Evolutionary conservation across 2,113 vertebrate species (phyloP), one percentile per base, ranked within the genome.

Genomic region (Percina caprodes): DNA sequence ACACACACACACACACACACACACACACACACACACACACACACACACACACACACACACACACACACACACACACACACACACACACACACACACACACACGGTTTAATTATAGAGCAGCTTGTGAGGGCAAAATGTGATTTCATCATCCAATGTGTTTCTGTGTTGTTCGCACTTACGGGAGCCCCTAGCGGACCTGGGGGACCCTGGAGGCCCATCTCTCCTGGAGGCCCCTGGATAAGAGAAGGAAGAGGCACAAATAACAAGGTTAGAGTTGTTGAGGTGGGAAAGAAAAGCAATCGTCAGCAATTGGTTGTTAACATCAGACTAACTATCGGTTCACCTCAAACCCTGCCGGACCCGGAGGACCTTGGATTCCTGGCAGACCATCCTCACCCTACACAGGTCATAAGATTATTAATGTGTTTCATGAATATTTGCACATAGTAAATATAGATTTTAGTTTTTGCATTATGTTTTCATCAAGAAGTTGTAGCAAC

Each of bases 361-460:
- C 96, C 0, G 80, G 21, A 23, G 88, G 94, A 73, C 97, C 97
- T 56, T 84, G 91, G 83, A 95, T 85, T 0, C 97, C 97, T 0
- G 87, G 86, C 6, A 93, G 82, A 42, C 96, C 97, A 0, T 95
- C 90, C 15, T 92, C 85, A 3, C 96, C 96, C 97, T 98, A 90
- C 11, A 79, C 14, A 66, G 2, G 56, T 16, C 18, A 51, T 13
- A 42, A 42, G 39, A 55, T 65, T 45, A 66, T 14, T 56, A 33
- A 74, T 30, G 59, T 9, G 35, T 48, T 30, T 67, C 12, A 78
- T 42, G 18, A 8, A 54, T 48, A 49, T 60, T 56, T 84, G 14
- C 16, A 66, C 24, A 52, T 3, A 16, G 16, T 24, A 45, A 71
- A 70, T 35, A 66, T 26, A 42, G 3, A 62, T 24, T 15, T 7